Conservation (phyloP, 92 coral and sea anemone genomes). For the Micromussa lordhowensis region DNA sequence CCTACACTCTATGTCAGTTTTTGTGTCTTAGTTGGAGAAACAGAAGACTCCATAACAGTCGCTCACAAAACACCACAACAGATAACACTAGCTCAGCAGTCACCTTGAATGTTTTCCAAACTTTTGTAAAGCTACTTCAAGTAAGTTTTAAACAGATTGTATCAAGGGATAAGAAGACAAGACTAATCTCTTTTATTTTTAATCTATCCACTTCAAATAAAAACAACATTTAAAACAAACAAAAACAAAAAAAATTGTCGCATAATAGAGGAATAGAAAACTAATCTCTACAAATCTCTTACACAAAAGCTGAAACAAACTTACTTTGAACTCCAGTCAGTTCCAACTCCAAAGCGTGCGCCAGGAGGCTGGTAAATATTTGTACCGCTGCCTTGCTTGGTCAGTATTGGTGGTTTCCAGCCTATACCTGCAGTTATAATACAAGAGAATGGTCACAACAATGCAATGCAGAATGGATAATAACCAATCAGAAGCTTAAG, state of each 20-base stretch:
- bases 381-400: conserved; percentile 90
- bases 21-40: no score
- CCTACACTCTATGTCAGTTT: no score
- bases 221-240: background rate
- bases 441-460: background rate
- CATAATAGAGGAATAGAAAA: background rate
- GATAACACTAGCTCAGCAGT: no score
- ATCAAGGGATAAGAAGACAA: no score
- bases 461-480: background rate
- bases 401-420: conserved; percentile 88
- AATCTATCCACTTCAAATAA: background rate
- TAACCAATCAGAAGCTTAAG: background rate
- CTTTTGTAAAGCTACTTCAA: no score
- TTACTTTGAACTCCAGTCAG: conserved; percentile 96
- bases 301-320: conserved; percentile 11
- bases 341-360: conserved; percentile 85
- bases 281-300: background rate
- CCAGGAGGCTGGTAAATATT: conserved; percentile 95
- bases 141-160: no score
- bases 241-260: background rate
- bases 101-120: no score
- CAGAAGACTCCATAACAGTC: no score
- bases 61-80: no score
- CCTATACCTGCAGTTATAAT: conserved; percentile 52
- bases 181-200: no score